Conservation (phyloP, 1,140 invertebrate species). For the Brachionus paranguensis region DNA sequence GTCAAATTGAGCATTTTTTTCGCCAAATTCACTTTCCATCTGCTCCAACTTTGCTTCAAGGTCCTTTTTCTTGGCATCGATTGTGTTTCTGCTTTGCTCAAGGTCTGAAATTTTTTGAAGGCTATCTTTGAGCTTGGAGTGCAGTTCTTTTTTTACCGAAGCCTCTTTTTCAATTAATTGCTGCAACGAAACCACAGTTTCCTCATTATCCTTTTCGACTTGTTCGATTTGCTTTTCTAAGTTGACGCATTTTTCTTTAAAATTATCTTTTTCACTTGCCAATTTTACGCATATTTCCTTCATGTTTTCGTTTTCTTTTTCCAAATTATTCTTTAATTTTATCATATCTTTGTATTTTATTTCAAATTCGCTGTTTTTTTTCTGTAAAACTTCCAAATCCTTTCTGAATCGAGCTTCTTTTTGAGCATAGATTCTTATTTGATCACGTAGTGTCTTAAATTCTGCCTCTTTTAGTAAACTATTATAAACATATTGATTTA, state of each 20-base stretch:
- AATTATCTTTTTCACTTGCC: neutral
- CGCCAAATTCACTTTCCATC: neutral
- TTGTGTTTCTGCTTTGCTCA: neutral
- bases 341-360: slow-evolving; percentile 16
- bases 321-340: neutral
- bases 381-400: neutral
- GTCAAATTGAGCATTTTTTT: neutral
- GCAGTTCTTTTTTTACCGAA: slow-evolving; percentile 13
- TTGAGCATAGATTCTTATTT: neutral
- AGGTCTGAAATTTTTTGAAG: slow-evolving; percentile 2
- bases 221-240: slow-evolving; percentile 33
- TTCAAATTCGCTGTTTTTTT: slow-evolving; percentile 9
- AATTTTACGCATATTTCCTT: neutral
- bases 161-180: neutral
- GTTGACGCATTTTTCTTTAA: slow-evolving; percentile 12
- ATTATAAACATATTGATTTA: slow-evolving; percentile 19
- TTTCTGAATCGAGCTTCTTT: neutral
- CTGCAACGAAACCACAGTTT: slow-evolving; percentile 14
- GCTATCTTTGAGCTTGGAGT: slow-evolving; percentile 9
- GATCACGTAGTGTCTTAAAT: slow-evolving; percentile 19
- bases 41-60: neutral
- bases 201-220: slow-evolving; percentile 10
- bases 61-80: neutral
- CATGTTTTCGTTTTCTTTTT: slow-evolving; percentile 8
- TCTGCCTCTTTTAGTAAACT: slow-evolving; percentile 6